A percentile compares a stretch with the other conserved stretches of the same genome.
phyloP scores from a whole-genome alignment of 2,888 invertebrate species.

The Rambutsinella grinnellia region DNA sequence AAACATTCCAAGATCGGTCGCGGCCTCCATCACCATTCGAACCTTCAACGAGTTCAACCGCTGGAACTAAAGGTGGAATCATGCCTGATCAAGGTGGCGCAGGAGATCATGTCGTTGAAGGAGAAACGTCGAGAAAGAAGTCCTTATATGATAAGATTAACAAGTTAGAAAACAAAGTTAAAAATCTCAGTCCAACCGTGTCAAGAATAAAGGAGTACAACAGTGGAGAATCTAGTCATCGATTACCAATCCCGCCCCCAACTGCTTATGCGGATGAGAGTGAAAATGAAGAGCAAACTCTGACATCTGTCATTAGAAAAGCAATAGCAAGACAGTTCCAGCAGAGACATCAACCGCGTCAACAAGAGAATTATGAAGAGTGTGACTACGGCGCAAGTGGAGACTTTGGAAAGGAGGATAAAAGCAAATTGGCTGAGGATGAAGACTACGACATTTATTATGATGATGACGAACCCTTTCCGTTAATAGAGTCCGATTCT shows the following conservation, averaged over 20 bases:
- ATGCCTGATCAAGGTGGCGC: neutral
- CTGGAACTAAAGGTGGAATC: neutral
- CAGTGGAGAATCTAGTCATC: neutral
- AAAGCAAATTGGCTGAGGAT: no score
- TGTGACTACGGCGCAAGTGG: slow-evolving; percentile 25
- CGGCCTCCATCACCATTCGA: neutral
- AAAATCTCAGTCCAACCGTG: neutral
- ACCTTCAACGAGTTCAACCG: neutral
- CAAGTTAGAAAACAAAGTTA: slow-evolving; percentile 30
- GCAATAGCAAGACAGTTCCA: slow-evolving; percentile 2
- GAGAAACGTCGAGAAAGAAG: neutral
- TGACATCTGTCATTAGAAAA: slow-evolving; percentile 21
- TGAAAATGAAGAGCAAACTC: neutral
- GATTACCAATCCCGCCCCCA: slow-evolving; percentile 15
- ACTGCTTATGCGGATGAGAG: slow-evolving; percentile 21
- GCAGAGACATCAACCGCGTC: neutral
- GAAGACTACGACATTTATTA: no score
- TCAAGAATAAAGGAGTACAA: no score
- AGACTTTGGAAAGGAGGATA: neutral
- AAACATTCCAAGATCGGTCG: neutral
- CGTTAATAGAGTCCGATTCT: no score
- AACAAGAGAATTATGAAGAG: neutral
- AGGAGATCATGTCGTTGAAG: neutral
- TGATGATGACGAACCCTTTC: no score
- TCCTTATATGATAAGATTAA: slow-evolving; percentile 28